phyloP scores from a whole-genome alignment of 2,797 vertebrate species.

The Enteromius anoplus region DNA sequence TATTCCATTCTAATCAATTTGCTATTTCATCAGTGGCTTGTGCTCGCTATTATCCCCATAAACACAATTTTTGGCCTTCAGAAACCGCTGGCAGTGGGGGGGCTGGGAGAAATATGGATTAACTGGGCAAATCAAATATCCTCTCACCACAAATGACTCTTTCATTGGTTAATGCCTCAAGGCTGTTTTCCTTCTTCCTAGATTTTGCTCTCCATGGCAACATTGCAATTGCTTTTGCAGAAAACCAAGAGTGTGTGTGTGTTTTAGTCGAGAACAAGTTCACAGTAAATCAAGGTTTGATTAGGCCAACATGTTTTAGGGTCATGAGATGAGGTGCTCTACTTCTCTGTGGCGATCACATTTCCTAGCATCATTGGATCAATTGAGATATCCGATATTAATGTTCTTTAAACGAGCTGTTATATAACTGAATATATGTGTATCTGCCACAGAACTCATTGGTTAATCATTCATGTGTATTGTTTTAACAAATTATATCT shows the following conservation, averaged over 20 bases:
- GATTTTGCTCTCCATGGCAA: constrained; percentile 66
- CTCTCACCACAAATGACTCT: constrained; percentile 56
- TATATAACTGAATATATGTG: neutral
- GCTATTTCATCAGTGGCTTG: constrained; percentile 48
- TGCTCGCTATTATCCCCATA: constrained; percentile 12
- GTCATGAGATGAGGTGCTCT: constrained; percentile 7
- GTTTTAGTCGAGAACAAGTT: constrained; percentile 44
- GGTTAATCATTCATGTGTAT: constrained; percentile 26
- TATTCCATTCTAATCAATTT: constrained; percentile 2
- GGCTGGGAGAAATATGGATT: constrained; percentile 51
- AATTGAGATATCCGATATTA: constrained; percentile 10
- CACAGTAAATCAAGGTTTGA: constrained; percentile 70
- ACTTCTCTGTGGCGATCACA: neutral
- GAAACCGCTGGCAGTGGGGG: constrained; percentile 45
- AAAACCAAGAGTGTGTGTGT: constrained; percentile 39
- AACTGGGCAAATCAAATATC: constrained; percentile 58
- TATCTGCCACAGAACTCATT: neutral
- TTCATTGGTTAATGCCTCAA: constrained; percentile 73
- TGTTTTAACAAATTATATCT: neutral
- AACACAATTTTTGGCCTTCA: constrained; percentile 63
- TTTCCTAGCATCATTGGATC: neutral
- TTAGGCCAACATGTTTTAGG: constrained; percentile 32
- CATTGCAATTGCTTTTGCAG: constrained; percentile 63
- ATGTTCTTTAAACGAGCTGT: neutral
- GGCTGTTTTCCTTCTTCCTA: constrained; percentile 58